phyloP scores from a whole-genome alignment of 2,113 vertebrate species.

The Carassius carassius region DNA sequence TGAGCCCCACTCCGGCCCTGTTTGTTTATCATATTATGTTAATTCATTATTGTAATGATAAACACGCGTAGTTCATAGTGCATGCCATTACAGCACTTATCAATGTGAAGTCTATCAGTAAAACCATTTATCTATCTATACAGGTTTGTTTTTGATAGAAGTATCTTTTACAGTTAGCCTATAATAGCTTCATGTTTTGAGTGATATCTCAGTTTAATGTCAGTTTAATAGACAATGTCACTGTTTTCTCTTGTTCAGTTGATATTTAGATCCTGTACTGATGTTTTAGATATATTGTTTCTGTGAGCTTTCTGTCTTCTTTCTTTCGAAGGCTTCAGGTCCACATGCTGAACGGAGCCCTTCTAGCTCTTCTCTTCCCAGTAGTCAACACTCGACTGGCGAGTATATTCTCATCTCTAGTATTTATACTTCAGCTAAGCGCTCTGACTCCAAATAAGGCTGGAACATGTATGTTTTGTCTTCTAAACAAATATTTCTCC shows the following conservation, averaged over 20 bases:
- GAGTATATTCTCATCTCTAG: constrained; percentile 66
- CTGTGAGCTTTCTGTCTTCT: not conserved
- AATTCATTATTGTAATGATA: too few species aligned
- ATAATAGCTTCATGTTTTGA: not conserved
- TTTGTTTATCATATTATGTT: too few species aligned
- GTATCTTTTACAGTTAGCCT: not conserved
- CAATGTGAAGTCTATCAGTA: too few species aligned
- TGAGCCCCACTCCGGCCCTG: too few species aligned
- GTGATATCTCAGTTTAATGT: not conserved
- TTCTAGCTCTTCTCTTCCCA: constrained; percentile 92
- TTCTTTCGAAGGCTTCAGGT: constrained; percentile 85
- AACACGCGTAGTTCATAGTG: too few species aligned
- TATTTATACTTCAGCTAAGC: too few species aligned
- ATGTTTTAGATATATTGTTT: not conserved
- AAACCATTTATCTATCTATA: too few species aligned
- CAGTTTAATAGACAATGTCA: not conserved
- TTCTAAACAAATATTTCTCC: constrained; percentile 26
- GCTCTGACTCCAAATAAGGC: too few species aligned
- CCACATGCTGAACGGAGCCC: constrained; percentile 96
- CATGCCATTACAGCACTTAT: too few species aligned
- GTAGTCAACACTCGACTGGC: constrained; percentile 97
- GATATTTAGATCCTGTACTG: not conserved
- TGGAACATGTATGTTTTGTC: not conserved
- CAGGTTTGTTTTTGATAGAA: not conserved
- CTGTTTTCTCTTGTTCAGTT: not conserved